Base-by-base conservation (phyloP, 1,140 invertebrate species). In the Musca domestica region DNA sequence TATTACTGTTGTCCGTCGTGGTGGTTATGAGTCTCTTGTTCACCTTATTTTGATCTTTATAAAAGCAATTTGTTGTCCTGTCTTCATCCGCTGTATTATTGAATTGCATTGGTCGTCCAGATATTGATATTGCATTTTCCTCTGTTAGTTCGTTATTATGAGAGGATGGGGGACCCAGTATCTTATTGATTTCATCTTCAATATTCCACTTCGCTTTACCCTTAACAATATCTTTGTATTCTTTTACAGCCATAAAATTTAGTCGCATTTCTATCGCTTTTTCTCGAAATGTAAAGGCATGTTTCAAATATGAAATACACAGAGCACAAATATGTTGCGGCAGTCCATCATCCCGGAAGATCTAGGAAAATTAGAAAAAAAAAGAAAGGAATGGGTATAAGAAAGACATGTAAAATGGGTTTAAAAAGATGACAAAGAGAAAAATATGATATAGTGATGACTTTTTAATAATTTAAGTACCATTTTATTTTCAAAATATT, bases 281-380 rank as follows among this genome's bases (percentile, higher is more conserved):
- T 66, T 81, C 77, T 1, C 78, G 73, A 64, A 81, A 81, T 68
- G 74, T 81, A 52, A 75, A 75, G 17, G 78, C 78, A 49, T 81
- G 78, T 69, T 81, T 81, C 17, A 81, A 65, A 68, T 81, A 81
- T 17, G 78, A 81, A 63, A 81, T 79, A 66, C 78, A 81, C 9
- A 76, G 58, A 15, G 78, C 78, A 68, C 78, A 81, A 27, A 81
- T 81, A 25, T 71, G 68, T 2, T 67, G 49, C 0, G 78, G 78
- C 27, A 81, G 65, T 7, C 74, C 74, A 64, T 81, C 78, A 51
- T 81, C 74, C 0, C 71, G 66, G 9, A 73, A 71, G 34, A 75
- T 72, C 78, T 81, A 14, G 0, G n/a, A 64, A 25, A 61, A 46
- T 1, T n/a, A 48, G 19, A 47, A 69, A 12, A 48, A 19, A 19